A percentile compares a stretch with the other conserved stretches of the same genome.
phyloP scores from a whole-genome alignment of 2,113 vertebrate species.

The Rafetus swinhoei region DNA sequence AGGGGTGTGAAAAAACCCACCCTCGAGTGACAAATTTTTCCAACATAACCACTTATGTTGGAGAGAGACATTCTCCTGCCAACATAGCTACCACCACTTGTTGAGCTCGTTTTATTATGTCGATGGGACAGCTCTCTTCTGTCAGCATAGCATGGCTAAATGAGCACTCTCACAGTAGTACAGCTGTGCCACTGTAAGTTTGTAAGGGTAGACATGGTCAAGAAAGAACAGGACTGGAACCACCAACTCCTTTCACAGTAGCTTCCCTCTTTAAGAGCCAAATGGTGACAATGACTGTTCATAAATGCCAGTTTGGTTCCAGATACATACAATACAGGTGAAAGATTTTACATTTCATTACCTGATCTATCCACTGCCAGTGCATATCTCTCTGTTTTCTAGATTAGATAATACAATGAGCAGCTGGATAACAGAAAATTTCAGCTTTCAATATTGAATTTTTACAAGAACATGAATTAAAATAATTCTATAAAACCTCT shows the following conservation, averaged over 20 bases:
- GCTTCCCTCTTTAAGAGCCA: neutral
- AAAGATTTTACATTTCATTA: neutral
- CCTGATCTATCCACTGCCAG: neutral
- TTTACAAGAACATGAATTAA: neutral
- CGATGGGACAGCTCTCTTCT: too few relatives aligned
- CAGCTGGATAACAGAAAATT: neutral
- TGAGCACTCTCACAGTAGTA: too few relatives aligned
- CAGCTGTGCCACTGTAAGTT: too few relatives aligned
- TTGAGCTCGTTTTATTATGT: too few relatives aligned
- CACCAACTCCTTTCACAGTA: neutral
- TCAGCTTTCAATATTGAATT: neutral
- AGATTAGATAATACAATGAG: neutral
- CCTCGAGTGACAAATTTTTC: too few relatives aligned
- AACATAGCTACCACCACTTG: too few relatives aligned
- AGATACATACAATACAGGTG: fast-evolving
- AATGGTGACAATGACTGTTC: fast-evolving
- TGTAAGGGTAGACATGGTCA: neutral
- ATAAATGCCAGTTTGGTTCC: neutral
- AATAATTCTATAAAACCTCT: neutral
- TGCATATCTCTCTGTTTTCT: neutral
- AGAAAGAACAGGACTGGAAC: neutral
- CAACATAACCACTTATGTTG: too few relatives aligned
- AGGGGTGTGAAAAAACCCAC: too few relatives aligned
- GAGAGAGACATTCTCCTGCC: too few relatives aligned
- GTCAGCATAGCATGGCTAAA: too few relatives aligned